Conservation (phyloP, 64 coral and sea anemone genomes). For the Astreopora myriophthalma region DNA sequence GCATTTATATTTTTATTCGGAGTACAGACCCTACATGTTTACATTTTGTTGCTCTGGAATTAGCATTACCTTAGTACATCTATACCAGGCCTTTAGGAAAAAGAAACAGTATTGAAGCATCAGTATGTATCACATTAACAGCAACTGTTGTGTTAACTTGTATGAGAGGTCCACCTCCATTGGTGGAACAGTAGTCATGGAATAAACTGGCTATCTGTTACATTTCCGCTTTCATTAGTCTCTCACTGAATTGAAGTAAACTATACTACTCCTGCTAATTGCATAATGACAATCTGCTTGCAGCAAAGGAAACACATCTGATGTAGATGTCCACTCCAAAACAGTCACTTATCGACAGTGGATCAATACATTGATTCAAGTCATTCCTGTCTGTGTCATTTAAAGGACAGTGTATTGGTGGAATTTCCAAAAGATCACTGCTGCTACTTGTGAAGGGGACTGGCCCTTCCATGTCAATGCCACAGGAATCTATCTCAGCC, state of each 20-base stretch:
- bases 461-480: not conserved
- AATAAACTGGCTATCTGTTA: not conserved
- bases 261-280: not conserved
- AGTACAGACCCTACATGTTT: not conserved
- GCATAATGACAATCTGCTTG: not conserved
- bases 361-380: not conserved
- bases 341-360: conserved; percentile 6
- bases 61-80: not conserved
- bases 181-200: not conserved
- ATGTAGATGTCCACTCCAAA: conserved; percentile 17
- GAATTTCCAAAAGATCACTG: conserved; percentile 11
- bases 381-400: not conserved
- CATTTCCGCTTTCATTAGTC: not conserved
- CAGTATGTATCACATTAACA: not conserved
- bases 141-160: not conserved
- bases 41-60: not conserved
- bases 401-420: not conserved
- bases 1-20: not conserved
- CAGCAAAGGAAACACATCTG: not conserved
- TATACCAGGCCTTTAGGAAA: not conserved
- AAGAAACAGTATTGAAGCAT: not conserved
- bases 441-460: not conserved
- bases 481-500: not conserved
- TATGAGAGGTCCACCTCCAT: not conserved
- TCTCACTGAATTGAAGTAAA: not conserved